Base-by-base conservation (phyloP, 2,113 vertebrate species). In the Hydrolagus affinis region DNA sequence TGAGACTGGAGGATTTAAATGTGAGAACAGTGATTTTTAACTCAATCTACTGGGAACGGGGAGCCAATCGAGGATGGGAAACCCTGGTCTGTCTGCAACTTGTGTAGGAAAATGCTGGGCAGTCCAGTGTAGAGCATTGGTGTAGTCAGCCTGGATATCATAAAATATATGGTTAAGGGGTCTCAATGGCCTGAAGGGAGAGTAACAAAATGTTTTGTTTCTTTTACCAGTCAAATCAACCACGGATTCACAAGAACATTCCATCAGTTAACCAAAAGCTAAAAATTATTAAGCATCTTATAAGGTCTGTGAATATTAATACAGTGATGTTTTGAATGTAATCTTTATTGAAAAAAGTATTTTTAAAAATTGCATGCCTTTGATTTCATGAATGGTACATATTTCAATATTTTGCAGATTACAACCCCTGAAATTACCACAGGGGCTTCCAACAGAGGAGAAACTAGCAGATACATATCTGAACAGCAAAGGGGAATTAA, bases 241-340 rank as follows among this genome's bases (percentile, higher is more conserved):
- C 96, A 28, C 91, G 92, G 70, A 93, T 99, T 86, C 96, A 98
- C 89, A 99, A 99, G 93, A 99, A 99, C 77, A 98, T 94, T 86
- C 95, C 95, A 77, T 92, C 96, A 0, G 95, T 99, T 88, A 99
- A 99, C 80, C 88, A 86, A 86, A 96, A 88, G 69, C 90, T 99
- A 87, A 99, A 98, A 89, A 88, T 94, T 69, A 87, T 99, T 86
- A 99, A 99, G 88, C 98, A 99, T 88, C 94, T 99, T 85, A 91
- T 99, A 80, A 96, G 95, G 97, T 98, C 92, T 91, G 96, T 92
- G 59, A 28, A 6, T 44, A 56, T 11, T 30, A 60, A 28, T n/a
- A n/a, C 14, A 11, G 6, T 44, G n/a, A 56, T 4, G n/a, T 8
- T 62, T 73, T 17, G 4, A 44, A 4, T 72, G 32, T 70, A 83